Evolutionary conservation across 2,797 vertebrate genomes (phyloP), one percentile per base, ranked within the genome.

Genomic region (Micropoecilia bifurca): DNA sequence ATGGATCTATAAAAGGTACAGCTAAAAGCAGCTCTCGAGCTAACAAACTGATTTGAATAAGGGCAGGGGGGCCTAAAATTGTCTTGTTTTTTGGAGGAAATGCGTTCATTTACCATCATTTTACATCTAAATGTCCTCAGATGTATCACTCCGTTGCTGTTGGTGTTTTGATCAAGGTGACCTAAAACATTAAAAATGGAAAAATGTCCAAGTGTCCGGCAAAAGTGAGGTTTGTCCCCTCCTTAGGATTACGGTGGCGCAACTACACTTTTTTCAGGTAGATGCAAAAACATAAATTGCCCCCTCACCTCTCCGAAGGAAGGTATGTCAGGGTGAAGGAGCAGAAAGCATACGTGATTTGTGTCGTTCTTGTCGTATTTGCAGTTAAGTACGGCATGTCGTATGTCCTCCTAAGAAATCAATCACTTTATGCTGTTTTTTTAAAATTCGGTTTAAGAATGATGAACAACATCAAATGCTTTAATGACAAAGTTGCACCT

Each of bases 291-390:
- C 33, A 33, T 33, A 33, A 33, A 33, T 33, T n/a, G n/a, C 33
- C 33, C 33, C 33, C 33, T 3, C 1, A 33, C 1, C 33, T 3
- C 33, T 3, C 33, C 33, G 33, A 3, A 33, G 33, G 33, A 33
- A 33, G 33, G 33, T 33, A 33, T 3, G 33, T 33, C 33, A 33
- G 33, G 33, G 33, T 33, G 33, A 33, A 33, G 33, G 33, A 33
- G 33, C 33, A 33, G 33, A 33, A 33, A 33, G 3, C 33, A 33
- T 33, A 33, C 3, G 41, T 41, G 41, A 41, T 74, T 59, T 57
- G 43, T 80, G 74, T 47, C 78, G 61, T 59, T 78, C 48, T 53
- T 63, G 59, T 73, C 77, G 30, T 55, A 73, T 55, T 46, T 28
- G 30, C 43, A 73, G 25, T 57, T 25, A 78, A 55, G 46, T 39